Evolutionary conservation across 2,113 vertebrate genomes (phyloP).

Genomic region (Castor canadensis): DNA sequence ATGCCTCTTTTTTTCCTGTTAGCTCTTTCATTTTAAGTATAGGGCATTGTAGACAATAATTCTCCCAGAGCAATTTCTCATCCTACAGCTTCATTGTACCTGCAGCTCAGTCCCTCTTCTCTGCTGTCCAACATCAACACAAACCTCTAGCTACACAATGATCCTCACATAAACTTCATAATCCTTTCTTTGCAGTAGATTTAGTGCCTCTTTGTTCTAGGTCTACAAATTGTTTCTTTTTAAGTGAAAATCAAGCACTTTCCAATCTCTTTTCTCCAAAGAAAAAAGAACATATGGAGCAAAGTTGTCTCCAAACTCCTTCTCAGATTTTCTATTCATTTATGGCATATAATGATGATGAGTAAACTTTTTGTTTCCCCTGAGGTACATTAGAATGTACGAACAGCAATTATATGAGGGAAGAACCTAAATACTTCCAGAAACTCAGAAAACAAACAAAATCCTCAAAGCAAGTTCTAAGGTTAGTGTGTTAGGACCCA

Average conservation of each 20-base stretch:
- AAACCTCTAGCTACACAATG: not conserved
- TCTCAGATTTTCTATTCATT: slow-evolving; percentile 40
- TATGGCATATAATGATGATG: not conserved
- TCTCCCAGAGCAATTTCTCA: not conserved
- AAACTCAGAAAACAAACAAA: slow-evolving; percentile 29
- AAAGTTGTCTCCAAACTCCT: not conserved
- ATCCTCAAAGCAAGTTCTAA: not conserved
- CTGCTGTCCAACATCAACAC: not conserved
- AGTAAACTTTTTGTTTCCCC: not conserved
- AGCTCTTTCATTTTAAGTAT: not conserved
- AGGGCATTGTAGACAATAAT: not conserved
- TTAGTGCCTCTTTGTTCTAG: not conserved
- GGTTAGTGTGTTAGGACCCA: not conserved
- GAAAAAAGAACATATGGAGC: slow-evolving; percentile 5
- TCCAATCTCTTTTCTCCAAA: slow-evolving; percentile 8
- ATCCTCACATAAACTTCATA: not conserved
- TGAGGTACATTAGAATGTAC: not conserved
- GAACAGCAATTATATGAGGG: not conserved
- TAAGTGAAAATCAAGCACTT: slow-evolving; percentile 35
- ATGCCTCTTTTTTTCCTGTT: not conserved
- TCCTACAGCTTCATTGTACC: not conserved
- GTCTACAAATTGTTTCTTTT: not conserved
- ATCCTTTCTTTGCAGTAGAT: not conserved
- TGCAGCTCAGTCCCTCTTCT: not conserved
- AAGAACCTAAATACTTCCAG: slow-evolving; percentile 15